phyloP scores from a whole-genome alignment of 2,797 vertebrate species.

The Paratrypauchen microcephalus region DNA sequence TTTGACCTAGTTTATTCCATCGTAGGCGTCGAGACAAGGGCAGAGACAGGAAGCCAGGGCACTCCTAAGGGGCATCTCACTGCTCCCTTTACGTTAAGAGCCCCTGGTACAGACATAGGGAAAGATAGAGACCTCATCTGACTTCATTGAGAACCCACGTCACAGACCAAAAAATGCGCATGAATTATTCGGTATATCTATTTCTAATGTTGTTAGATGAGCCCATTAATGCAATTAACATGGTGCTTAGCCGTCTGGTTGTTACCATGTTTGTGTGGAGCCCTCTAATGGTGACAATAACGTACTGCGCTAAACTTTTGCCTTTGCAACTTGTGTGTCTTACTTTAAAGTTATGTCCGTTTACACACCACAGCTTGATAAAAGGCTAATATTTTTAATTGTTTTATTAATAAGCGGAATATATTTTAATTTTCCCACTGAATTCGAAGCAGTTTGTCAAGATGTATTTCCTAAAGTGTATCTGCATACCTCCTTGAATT shows the following conservation, averaged over 20 bases:
- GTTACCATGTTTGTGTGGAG: conserved; percentile 19
- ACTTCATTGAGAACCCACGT: conserved; percentile 9
- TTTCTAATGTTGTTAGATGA: background rate
- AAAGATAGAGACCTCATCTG: conserved; percentile 39
- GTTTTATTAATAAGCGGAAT: background rate
- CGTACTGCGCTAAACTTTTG: conserved; percentile 46
- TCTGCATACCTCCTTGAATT: conserved; percentile 42
- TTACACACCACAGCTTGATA: background rate
- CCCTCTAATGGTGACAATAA: conserved; percentile 56
- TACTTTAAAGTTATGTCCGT: background rate
- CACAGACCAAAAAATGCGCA: conserved; percentile 3
- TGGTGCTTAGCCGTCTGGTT: background rate
- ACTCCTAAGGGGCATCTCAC: conserved; percentile 49
- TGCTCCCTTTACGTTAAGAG: conserved; percentile 43
- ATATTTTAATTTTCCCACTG: background rate
- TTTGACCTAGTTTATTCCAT: conserved; percentile 64
- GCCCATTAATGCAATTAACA: background rate
- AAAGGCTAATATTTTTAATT: background rate
- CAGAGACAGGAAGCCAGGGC: conserved; percentile 39
- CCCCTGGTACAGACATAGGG: conserved; percentile 27
- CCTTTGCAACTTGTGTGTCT: background rate
- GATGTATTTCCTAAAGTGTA: conserved; percentile 25
- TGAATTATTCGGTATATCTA: background rate
- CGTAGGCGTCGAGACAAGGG: conserved; percentile 46
- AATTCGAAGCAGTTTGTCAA: background rate